Evolutionary conservation across 2,888 invertebrate genomes (phyloP).

Genomic region (Chrysina gloriosa): DNA sequence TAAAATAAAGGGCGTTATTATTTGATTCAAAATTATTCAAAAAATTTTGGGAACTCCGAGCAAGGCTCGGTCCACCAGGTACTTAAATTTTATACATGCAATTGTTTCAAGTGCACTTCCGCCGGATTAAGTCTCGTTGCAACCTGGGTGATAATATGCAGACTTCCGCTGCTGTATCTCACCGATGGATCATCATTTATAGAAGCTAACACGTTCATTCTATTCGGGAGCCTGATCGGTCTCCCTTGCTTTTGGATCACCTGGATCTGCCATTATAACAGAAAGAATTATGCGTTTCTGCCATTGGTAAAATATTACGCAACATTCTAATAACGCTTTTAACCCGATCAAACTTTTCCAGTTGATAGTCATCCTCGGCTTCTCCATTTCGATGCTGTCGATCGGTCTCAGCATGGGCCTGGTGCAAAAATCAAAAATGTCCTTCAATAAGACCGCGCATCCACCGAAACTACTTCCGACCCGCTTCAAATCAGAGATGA

Average conservation of each 20-base stretch:
- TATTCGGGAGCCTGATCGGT: slow-evolving; percentile 46
- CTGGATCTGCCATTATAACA: slow-evolving; percentile 47
- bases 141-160: slow-evolving; percentile 45
- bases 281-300: slow-evolving; percentile 45
- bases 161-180: slow-evolving; percentile 46
- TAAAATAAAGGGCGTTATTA: no score
- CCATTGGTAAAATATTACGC: slow-evolving; percentile 46
- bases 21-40: no score
- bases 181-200: slow-evolving; percentile 42
- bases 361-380: slow-evolving; percentile 44
- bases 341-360: no score
- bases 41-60: background rate
- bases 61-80: background rate
- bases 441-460: slow-evolving; percentile 30
- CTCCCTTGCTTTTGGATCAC: slow-evolving; percentile 49
- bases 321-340: slow-evolving; percentile 6
- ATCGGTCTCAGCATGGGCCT: slow-evolving; percentile 42
- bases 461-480: slow-evolving; percentile 34
- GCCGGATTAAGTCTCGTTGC: slow-evolving; percentile 42
- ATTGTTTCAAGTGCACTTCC: slow-evolving; percentile 43
- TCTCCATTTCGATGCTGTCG: slow-evolving; percentile 43
- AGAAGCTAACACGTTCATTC: slow-evolving; percentile 43
- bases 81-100: background rate
- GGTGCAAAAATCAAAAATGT: slow-evolving; percentile 41
- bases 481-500: slow-evolving; percentile 39